Evolutionary conservation across 1,140 invertebrate genomes (phyloP).

Genomic region (Drosophila hydei): DNA sequence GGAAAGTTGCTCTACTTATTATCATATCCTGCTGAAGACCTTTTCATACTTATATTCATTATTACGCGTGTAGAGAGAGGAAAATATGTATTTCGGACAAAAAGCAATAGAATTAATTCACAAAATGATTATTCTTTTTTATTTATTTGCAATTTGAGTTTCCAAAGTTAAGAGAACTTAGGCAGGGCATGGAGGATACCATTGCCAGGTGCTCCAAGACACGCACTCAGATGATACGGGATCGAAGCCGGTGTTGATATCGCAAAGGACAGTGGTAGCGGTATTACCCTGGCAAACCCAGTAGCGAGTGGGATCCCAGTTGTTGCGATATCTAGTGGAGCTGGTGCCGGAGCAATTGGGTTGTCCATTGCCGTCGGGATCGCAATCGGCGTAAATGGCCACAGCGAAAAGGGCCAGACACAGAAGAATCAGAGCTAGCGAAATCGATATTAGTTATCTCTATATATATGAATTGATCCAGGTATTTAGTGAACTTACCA

Average conservation of each 20-base stretch:
- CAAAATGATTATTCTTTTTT: neutral
- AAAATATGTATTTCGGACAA: too few relatives aligned
- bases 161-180: neutral
- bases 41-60: too few relatives aligned
- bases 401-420: conserved; percentile 39
- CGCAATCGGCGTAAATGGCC: conserved; percentile 15
- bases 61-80: too few relatives aligned
- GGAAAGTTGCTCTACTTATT: too few relatives aligned
- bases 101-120: too few relatives aligned
- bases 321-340: conserved; percentile 24
- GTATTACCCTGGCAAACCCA: conserved; percentile 20
- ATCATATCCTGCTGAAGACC: too few relatives aligned
- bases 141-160: conserved; percentile 10
- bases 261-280: neutral
- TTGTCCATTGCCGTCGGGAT: conserved; percentile 29
- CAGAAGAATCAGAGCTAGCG: conserved; percentile 37
- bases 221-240: neutral
- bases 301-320: conserved; percentile 58
- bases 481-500: conserved; percentile 34
- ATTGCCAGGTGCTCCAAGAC: neutral
- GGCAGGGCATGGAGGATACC: conserved; percentile 17
- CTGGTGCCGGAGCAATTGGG: conserved; percentile 29
- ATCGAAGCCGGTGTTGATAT: neutral
- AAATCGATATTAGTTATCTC: neutral
- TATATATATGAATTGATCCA: neutral